Evolutionary conservation across 2,797 vertebrate genomes (phyloP).

Genomic region (Enteromius mattozi): DNA sequence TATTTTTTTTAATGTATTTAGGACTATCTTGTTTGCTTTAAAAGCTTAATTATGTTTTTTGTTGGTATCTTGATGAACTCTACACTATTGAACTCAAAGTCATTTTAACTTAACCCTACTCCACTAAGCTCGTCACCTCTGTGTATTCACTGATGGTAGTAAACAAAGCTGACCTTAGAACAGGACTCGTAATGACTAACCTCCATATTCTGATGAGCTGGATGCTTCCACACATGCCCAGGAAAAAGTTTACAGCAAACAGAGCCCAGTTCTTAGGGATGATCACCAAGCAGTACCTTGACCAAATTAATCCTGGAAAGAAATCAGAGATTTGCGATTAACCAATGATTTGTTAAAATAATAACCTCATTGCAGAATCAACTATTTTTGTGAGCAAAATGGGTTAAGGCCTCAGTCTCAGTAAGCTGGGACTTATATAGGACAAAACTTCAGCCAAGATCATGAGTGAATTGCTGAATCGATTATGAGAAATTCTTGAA

Average conservation of each 20-base stretch:
- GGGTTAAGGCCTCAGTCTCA: background rate
- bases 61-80: background rate
- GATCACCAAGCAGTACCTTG: conserved; percentile 89
- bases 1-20: background rate
- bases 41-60: background rate
- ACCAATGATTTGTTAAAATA: background rate
- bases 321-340: conserved; percentile 29
- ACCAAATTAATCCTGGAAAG: conserved; percentile 86
- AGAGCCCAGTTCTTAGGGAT: conserved; percentile 88
- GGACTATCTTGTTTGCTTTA: background rate
- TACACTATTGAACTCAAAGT: conserved; percentile 15
- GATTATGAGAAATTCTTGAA: background rate
- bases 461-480: background rate
- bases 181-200: conserved; percentile 66
- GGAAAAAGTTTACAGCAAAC: conserved; percentile 89
- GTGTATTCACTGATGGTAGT: background rate
- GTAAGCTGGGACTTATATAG: background rate
- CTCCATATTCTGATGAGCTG: conserved; percentile 88
- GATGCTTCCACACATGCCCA: conserved; percentile 83
- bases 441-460: background rate
- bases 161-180: conserved; percentile 14
- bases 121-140: conserved; percentile 9
- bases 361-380: background rate
- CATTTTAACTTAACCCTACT: background rate
- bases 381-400: background rate